Evolutionary conservation across 2,888 invertebrate species (phyloP).

Genomic region (Cryptus armator): DNA sequence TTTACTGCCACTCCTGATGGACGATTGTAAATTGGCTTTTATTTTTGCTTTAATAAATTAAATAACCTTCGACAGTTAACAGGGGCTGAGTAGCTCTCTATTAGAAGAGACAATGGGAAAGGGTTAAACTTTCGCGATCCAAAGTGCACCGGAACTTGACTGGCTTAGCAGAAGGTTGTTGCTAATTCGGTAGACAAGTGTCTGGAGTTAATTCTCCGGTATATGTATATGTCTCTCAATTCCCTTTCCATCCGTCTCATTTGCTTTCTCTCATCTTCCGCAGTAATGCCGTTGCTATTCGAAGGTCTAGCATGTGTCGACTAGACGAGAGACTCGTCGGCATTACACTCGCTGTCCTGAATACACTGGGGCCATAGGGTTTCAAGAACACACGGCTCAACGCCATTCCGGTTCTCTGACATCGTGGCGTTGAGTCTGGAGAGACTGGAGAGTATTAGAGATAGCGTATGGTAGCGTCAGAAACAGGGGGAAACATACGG

Average conservation of each 20-base stretch:
- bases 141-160: neutral
- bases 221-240: neutral
- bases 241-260: conserved; percentile 1
- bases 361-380: conserved; percentile 29
- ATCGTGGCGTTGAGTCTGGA: conserved; percentile 19
- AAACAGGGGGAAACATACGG: neutral
- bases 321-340: conserved; percentile 12
- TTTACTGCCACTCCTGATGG: neutral
- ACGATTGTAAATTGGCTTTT: neutral
- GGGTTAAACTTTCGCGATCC: neutral
- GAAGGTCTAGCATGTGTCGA: conserved; percentile 5
- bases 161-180: neutral
- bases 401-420: neutral
- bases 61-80: neutral
- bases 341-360: conserved; percentile 24
- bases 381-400: conserved; percentile 42
- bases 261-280: neutral
- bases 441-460: neutral
- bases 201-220: conserved; percentile 9
- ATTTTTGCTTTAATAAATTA: neutral
- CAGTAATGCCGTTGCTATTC: neutral
- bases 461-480: neutral
- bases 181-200: conserved; percentile 9
- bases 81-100: no score
- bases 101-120: neutral